Percentiles rank a stretch among this genome's conserved stretches.
These are phyloP conservation scores for Acrobasis consociella DNA, from an alignment of 2,888 invertebrate species.

Conservation along the genomic window DNA sequence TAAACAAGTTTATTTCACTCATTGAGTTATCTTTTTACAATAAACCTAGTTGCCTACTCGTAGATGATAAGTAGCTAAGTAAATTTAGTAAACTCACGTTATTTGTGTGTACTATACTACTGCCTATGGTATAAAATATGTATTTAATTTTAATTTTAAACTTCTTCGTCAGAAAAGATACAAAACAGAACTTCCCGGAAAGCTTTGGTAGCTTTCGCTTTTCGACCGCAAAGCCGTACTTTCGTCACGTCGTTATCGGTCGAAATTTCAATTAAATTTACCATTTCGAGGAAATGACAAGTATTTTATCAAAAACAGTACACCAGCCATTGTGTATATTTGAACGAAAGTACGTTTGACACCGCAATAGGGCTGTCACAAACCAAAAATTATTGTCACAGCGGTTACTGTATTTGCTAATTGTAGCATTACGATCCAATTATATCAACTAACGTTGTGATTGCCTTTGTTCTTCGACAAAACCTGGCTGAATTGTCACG, in stretches of 20 bases:
- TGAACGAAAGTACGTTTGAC: not conserved
- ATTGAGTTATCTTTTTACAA: too few relatives aligned
- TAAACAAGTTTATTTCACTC: too few relatives aligned
- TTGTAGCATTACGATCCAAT: conserved; percentile 2
- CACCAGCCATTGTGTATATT: not conserved
- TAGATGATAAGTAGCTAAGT: too few relatives aligned
- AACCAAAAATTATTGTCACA: not conserved
- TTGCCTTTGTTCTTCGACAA: conserved; percentile 9
- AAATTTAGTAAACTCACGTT: too few relatives aligned
- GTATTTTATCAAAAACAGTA: not conserved
- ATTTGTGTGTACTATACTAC: too few relatives aligned
- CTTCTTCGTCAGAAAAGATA: not conserved
- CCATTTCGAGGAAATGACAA: not conserved
- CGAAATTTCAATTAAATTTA: conserved; percentile 1
- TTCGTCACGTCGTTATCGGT: not conserved
- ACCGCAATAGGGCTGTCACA: conserved; percentile 5
- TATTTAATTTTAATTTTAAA: too few relatives aligned
- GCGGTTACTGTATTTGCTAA: not conserved
- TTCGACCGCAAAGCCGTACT: not conserved
- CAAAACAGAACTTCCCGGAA: not conserved
- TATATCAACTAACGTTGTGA: conserved; percentile 5
- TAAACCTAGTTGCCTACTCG: too few relatives aligned
- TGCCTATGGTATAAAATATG: too few relatives aligned
- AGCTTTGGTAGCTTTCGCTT: not conserved
- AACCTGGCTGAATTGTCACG: not conserved